phyloP scores from a whole-genome alignment of 2,113 vertebrate species.

The Dolichallabes microphthalmus region DNA sequence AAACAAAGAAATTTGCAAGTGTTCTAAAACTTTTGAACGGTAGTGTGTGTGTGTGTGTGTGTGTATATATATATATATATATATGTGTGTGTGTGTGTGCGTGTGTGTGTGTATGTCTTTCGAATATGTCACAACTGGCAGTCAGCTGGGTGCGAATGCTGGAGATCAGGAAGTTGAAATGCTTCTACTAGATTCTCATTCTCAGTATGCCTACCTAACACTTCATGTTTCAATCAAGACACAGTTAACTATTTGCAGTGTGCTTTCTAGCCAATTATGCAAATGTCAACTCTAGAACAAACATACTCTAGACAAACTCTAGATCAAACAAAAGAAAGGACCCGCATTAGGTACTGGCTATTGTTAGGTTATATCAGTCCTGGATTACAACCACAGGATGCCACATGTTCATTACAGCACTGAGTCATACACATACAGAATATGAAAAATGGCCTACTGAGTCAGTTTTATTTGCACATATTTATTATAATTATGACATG shows the following conservation, averaged over 20 bases:
- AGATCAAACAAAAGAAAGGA: conserved; percentile 1
- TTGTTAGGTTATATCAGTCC: too few relatives aligned
- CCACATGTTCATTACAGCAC: neutral
- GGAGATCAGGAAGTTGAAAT: conserved; percentile 2
- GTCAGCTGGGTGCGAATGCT: conserved; percentile 22
- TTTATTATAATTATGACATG: neutral
- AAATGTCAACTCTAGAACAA: neutral
- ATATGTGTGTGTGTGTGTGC: too few relatives aligned
- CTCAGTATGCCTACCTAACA: neutral
- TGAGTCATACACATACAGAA: too few relatives aligned
- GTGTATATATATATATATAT: too few relatives aligned
- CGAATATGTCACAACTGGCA: conserved; percentile 61
- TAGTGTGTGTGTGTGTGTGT: too few relatives aligned
- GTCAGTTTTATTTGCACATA: neutral
- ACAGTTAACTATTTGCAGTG: neutral
- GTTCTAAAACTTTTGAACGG: too few relatives aligned
- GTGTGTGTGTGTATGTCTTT: too few relatives aligned
- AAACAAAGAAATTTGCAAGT: too few relatives aligned
- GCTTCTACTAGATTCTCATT: neutral
- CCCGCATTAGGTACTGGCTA: neutral
- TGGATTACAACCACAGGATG: neutral
- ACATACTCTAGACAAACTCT: too few relatives aligned
- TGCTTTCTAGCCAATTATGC: neutral
- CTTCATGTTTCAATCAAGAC: neutral
- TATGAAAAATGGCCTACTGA: neutral